phyloP scores from a whole-genome alignment of 2,797 vertebrate genomes.

The Mormyrops boulengeri region DNA sequence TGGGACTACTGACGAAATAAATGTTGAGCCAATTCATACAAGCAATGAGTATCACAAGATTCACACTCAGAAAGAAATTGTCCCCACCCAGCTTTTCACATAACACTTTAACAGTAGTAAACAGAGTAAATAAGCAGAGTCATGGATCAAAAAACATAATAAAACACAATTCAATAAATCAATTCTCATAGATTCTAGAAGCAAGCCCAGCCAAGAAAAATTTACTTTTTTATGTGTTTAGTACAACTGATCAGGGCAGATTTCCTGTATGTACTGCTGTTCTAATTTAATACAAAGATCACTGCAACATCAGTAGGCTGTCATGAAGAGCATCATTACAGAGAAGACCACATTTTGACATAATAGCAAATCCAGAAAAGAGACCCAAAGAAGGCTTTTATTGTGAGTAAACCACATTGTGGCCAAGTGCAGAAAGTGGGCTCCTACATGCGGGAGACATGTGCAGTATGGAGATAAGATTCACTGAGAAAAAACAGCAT shows the following conservation, averaged over 20 bases:
- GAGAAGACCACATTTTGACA: neutral
- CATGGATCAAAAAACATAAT: neutral
- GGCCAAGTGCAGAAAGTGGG: neutral
- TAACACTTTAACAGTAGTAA: neutral
- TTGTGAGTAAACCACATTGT: neutral
- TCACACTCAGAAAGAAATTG: neutral
- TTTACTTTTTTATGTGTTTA: neutral
- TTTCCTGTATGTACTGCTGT: neutral
- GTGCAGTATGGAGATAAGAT: slow-evolving; percentile 9
- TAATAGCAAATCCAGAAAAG: neutral
- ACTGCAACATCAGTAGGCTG: neutral
- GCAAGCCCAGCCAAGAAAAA: neutral
- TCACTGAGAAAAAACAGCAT: neutral
- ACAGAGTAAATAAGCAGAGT: neutral
- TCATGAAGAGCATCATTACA: neutral
- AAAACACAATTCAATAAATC: neutral
- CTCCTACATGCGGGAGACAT: neutral
- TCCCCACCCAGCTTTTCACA: neutral
- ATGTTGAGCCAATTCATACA: neutral
- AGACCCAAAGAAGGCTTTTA: neutral
- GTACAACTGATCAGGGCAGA: neutral
- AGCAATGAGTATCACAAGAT: neutral
- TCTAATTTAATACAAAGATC: neutral
- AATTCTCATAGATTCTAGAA: neutral
- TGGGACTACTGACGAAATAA: neutral